Conservation (phyloP, 2,797 vertebrate genomes). For the Heterohyrax brucei region DNA sequence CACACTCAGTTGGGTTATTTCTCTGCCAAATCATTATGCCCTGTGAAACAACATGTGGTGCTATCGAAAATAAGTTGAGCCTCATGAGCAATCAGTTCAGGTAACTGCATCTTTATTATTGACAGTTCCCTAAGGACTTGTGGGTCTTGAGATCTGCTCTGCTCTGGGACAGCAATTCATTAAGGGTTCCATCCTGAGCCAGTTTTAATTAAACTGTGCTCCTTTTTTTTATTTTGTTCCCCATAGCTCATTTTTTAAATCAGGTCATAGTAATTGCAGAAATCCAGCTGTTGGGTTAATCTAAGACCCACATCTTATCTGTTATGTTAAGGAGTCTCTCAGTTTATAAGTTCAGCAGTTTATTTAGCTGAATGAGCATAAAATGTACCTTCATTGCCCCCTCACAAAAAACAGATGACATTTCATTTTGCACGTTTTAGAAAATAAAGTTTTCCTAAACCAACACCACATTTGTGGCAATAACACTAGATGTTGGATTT, state of each 20-base stretch:
- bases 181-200: slow-evolving; percentile 75
- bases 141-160: slow-evolving; percentile 44
- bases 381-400: background rate
- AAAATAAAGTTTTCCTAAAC: slow-evolving; percentile 53
- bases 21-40: slow-evolving; percentile 72
- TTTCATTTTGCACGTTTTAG: slow-evolving; percentile 18
- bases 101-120: slow-evolving; percentile 84
- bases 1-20: slow-evolving; percentile 72
- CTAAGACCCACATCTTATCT: background rate
- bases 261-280: slow-evolving; percentile 53
- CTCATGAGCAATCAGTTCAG: slow-evolving; percentile 71
- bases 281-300: slow-evolving; percentile 60
- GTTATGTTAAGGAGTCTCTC: slow-evolving; percentile 56
- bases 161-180: slow-evolving; percentile 75
- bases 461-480: background rate
- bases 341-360: slow-evolving; percentile 61
- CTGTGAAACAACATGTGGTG: slow-evolving; percentile 51
- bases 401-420: background rate
- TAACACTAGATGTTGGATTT: background rate
- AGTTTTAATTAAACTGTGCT: slow-evolving; percentile 83
- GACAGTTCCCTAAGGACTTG: slow-evolving; percentile 78
- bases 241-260: slow-evolving; percentile 57
- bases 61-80: slow-evolving; percentile 73
- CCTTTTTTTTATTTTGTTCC: slow-evolving; percentile 33
- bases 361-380: slow-evolving; percentile 52